phyloP scores from a whole-genome alignment of 1,140 invertebrate species.

The Macrocentrus cingulum region DNA sequence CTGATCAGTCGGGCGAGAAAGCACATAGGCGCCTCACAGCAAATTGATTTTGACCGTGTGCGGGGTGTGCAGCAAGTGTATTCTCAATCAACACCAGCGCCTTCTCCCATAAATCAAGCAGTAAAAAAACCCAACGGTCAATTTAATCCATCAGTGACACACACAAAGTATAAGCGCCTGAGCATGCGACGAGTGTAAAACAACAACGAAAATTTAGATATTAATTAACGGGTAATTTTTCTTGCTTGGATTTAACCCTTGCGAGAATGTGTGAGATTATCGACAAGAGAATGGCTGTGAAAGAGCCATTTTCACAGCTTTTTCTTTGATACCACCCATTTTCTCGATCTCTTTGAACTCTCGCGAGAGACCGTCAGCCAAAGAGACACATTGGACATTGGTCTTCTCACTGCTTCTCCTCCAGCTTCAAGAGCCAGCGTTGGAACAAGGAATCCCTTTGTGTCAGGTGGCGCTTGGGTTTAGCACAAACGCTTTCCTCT shows the following conservation, averaged over 20 bases:
- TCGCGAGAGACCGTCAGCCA: constrained; percentile 7
- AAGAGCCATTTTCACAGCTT: not conserved
- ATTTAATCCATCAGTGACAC: too few species aligned
- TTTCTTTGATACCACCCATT: not conserved
- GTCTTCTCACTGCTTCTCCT: constrained; percentile 18
- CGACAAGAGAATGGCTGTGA: constrained; percentile 25
- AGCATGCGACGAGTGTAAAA: too few species aligned
- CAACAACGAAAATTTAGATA: too few species aligned
- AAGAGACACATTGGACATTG: constrained; percentile 8
- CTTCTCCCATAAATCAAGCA: too few species aligned
- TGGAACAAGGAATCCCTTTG: constrained; percentile 29
- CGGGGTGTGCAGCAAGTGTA: too few species aligned
- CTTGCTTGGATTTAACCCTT: not conserved
- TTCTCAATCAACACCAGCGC: too few species aligned
- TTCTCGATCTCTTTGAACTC: not conserved
- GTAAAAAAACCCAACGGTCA: not conserved
- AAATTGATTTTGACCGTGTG: constrained; percentile 27
- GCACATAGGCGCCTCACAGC: not conserved
- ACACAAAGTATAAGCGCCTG: too few species aligned
- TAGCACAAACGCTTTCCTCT: constrained; percentile 19
- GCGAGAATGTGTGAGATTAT: constrained; percentile 13
- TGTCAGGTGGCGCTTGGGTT: constrained; percentile 18
- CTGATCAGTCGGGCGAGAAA: constrained; percentile 26
- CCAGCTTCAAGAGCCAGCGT: constrained; percentile 6
- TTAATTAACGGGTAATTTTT: constrained; percentile 5